Base-by-base conservation (phyloP, 1,140 invertebrate genomes). In the Euschistus heros region DNA sequence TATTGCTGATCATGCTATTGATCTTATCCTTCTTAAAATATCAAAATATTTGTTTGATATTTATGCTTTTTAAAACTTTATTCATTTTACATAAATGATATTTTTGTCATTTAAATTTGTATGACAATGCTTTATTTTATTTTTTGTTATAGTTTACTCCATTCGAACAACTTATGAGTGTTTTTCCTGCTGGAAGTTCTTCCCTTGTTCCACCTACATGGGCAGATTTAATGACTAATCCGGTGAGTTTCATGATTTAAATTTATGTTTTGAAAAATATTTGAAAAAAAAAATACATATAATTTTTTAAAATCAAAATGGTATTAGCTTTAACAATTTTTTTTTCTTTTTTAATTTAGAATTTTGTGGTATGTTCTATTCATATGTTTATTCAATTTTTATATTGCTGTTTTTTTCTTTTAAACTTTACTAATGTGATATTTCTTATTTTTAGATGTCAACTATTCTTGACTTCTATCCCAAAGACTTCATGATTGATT, bases 401-500 rank as follows among this genome's bases (percentile, higher is more conserved):
- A 13, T 50, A 50, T 50, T 18, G 20, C 47, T 4, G 2, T 22
- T 50, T 50, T 4, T 18, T 50, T 50, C 3, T n/a, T 3, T n/a
- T 18, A 4, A 4, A 2, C 37, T 20, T 63, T 47, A 37, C 20
- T 50, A 2, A 47, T 63, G 26, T 57, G 20, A 59, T 66, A 33
- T 67, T 54, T 70, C 74, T 70, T 69, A 64, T 72, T 76, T 76
- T 18, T 70, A 92, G 87, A 85, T 88, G 70, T 99, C 96, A 0
- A 77, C 90, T 0, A 98, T 99, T 54, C 97, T 99, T 69, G 97
- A 99, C 77, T 99, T 99, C 78, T 99, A 99, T 79, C 97, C 97
- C 0, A 87, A 86, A 74, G 92, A 99, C 74, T 99, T 99, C 75
- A 96, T 95, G 78, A 96, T 98, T 67, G 97, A 99, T 80, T 77